A percentile compares a stretch with the other conserved stretches of the same genome.
phyloP scores from a whole-genome alignment of 2,113 vertebrate genomes.

The Tragelaphus scriptus region DNA sequence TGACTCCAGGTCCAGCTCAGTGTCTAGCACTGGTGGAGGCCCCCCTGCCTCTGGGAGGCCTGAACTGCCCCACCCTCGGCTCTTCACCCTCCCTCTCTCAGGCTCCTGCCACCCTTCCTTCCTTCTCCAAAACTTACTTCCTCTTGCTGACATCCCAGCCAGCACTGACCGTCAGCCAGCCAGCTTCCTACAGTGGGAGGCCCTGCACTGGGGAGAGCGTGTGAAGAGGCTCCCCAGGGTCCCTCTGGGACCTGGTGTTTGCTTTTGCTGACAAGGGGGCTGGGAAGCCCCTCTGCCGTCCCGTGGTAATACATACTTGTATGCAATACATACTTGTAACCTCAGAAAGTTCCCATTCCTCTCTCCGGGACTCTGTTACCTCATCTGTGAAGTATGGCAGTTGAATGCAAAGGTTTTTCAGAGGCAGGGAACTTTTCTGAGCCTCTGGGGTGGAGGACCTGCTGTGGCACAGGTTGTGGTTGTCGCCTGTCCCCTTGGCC shows the following conservation, averaged over 20 bases:
- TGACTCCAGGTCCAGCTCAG: neutral
- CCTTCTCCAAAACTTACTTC: slow-evolving; percentile 60
- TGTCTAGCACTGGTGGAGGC: too few species aligned
- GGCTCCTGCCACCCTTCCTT: neutral
- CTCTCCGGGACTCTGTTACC: neutral
- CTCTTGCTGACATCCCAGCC: slow-evolving; percentile 22
- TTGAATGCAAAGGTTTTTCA: neutral
- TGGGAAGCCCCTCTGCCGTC: neutral
- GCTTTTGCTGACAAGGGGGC: neutral
- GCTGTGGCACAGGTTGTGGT: neutral
- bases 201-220: neutral
- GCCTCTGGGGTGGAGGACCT: neutral
- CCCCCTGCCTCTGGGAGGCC: neutral
- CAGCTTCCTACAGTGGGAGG: neutral
- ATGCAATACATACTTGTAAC: neutral
- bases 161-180: neutral
- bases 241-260: too few species aligned
- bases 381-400: neutral
- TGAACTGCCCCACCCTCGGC: fast-evolving
- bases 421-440: neutral
- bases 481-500: neutral
- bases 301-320: neutral
- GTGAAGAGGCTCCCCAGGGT: neutral
- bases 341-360: neutral
- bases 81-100: neutral